Base-by-base conservation (phyloP, 1,140 invertebrate genomes). In the Drosophila suzukii region DNA sequence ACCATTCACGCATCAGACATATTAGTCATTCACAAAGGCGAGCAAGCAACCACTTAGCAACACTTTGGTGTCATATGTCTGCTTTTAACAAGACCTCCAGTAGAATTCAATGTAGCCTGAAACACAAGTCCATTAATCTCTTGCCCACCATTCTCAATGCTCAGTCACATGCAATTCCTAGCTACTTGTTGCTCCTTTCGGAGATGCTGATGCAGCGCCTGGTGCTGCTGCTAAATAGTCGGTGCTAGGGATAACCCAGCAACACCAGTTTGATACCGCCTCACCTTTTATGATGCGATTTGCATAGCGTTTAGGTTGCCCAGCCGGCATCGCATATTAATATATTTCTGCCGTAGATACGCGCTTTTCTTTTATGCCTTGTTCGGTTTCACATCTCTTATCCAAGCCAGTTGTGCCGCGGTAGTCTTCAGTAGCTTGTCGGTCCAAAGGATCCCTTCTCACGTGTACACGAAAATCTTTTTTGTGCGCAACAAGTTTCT, bases 401-500 rank as follows among this genome's bases (percentile, higher is more conserved):
- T 76, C 74, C 54, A 4, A 61, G 36, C 44, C 75, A 62, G 53
- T 63, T 62, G 32, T 53, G 58, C 41, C 15, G 58, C 53, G 17
- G 65, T 59, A 74, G 78, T 63, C 47, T 39, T 61, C 82, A 61
- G 82, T 83, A 86, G 83, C 84, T 59, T 51, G 43, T 63, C 41
- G 32, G 43, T 38, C 60, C 41, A 61, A 56, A 56, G 60, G 62
- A 56, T 81, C 57, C 55, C 46, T 58, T 81, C 75, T 79, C 81
- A 91, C 75, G 77, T 88, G 89, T 71, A 91, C 89, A 91, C 59
- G 89, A 89, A 91, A 91, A 91, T 81, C 81, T 91, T 91, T 88
- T 91, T 90, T 91, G 67, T 91, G 81, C 80, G 89, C 84, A 91
- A 91, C 89, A 91, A 91, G 84, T 91, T 75, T 75, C 63, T 44